A percentile compares a stretch with the other conserved stretches of the same genome.
These are phyloP conservation scores for Drosophila rufa DNA, from an alignment of 1,140 invertebrate genomes.

Conservation along the genomic window DNA sequence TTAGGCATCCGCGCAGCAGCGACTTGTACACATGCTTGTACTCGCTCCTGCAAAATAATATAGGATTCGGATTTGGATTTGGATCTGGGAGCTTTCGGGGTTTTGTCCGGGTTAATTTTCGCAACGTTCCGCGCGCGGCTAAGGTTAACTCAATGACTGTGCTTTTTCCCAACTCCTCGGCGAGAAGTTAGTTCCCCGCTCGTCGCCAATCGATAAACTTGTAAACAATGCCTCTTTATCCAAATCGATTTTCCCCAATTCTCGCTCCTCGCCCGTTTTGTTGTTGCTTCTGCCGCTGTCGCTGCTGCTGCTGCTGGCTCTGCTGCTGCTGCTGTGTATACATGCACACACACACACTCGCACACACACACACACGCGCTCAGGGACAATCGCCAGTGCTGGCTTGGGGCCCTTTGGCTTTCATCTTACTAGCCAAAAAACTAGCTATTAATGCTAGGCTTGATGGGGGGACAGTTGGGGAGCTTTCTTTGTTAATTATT, in stretches of 20 bases:
- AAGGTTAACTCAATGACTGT: constrained; percentile 45
- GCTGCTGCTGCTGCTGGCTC: constrained; percentile 56
- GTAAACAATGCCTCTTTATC: constrained; percentile 69
- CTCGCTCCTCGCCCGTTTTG: constrained; percentile 53
- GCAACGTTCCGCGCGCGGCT: constrained; percentile 2
- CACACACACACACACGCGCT: constrained; percentile 15
- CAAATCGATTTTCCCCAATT: constrained; percentile 77
- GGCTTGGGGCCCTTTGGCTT: constrained; percentile 2
- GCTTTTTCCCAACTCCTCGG: background rate
- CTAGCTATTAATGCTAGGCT: background rate
- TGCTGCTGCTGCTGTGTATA: constrained; percentile 63
- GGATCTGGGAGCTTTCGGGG: constrained; percentile 11
- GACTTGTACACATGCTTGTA: constrained; percentile 79
- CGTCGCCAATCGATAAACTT: constrained; percentile 70
- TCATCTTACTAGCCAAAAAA: background rate
- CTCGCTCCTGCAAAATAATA: constrained; percentile 39
- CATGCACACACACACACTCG: constrained; percentile 45
- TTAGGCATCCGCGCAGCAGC: constrained; percentile 78
- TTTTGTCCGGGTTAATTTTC: background rate
- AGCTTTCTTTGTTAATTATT: background rate
- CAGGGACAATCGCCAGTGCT: constrained; percentile 31
- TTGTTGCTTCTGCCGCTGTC: constrained; percentile 57
- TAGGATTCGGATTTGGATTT: constrained; percentile 15
- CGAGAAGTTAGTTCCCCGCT: background rate
- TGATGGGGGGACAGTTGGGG: no score